Evolutionary conservation across 2,888 invertebrate genomes (phyloP).

Genomic region (Ophraella communa): DNA sequence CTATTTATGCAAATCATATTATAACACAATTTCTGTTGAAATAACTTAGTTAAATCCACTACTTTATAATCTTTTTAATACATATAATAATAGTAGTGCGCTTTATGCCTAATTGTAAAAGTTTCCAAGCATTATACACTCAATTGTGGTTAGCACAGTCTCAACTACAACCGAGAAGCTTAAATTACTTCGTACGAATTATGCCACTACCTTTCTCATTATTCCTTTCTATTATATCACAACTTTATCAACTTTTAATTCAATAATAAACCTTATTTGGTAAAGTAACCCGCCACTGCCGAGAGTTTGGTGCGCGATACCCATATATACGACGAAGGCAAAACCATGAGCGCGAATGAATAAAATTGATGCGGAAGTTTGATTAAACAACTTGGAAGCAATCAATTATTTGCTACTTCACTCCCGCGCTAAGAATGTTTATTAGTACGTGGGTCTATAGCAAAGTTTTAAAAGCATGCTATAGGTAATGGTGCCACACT

Average conservation of each 20-base stretch:
- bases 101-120: too few species aligned
- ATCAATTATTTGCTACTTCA: slow-evolving; percentile 23
- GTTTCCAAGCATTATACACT: too few species aligned
- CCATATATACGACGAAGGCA: not conserved
- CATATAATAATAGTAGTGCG: too few species aligned
- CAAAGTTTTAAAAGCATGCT: not conserved
- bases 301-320: not conserved
- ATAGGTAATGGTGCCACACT: not conserved
- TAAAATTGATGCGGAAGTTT: slow-evolving; percentile 23
- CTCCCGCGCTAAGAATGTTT: slow-evolving; percentile 7
- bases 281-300: not conserved
- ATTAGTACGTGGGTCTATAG: slow-evolving; percentile 3
- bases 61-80: too few species aligned
- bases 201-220: not conserved
- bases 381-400: slow-evolving; percentile 26
- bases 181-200: not conserved
- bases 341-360: not conserved
- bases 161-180: not conserved
- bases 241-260: not conserved
- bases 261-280: too few species aligned
- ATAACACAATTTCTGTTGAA: too few species aligned
- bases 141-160: not conserved
- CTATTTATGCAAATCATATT: too few species aligned
- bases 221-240: not conserved
- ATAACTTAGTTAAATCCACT: too few species aligned